Base-by-base conservation (phyloP, 2,888 invertebrate genomes). In the Rosalia funebris region DNA sequence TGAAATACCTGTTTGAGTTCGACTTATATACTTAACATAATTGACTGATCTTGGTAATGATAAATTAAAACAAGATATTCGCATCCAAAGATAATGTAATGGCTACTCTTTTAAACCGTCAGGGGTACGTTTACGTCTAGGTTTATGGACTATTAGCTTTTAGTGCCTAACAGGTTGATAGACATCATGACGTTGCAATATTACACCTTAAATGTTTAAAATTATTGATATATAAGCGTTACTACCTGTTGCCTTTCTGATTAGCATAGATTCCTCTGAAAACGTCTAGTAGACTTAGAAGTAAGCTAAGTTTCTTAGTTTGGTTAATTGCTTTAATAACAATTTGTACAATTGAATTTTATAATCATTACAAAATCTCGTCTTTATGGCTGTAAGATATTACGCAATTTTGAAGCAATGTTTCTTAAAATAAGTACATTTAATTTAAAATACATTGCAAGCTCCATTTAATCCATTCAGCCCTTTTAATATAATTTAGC, bases 1-100 rank as follows among this genome's bases (percentile, higher is more conserved):
- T 34, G 44, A 60, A 56, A 56, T 64, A 57, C 54, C 55, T 47
- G 52, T 46, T 45, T 42, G 25, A 50, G 52, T 39, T 59, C 64
- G 66, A 69, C 71, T 75, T 73, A 71, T 72, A 68, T 74, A 75
- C 75, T 77, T 75, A 73, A 75, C 72, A 74, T 77, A 76, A 76
- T 77, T 75, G 67, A 66, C 62, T 57, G 73, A 72, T 72, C 67
- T 59, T 56, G 62, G 69, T 65, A 66, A 60, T 59, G 72, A 71
- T 70, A 68, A 70, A 71, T 73, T 72, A 68, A 71, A 70, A 71
- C 68, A 70, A 69, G 71, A 69, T 71, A 68, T 71, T 70, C 66
- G 63, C 69, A 67, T 66, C 62, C 68, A 66, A 67, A 69, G 66
- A 67, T 63, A 65, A 60, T 58, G 55, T 66, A 68, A 68, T 64